These are phyloP conservation scores for Leptodactylus fuscus DNA, from an alignment of 2,113 vertebrate genomes.

Conservation along the genomic window DNA sequence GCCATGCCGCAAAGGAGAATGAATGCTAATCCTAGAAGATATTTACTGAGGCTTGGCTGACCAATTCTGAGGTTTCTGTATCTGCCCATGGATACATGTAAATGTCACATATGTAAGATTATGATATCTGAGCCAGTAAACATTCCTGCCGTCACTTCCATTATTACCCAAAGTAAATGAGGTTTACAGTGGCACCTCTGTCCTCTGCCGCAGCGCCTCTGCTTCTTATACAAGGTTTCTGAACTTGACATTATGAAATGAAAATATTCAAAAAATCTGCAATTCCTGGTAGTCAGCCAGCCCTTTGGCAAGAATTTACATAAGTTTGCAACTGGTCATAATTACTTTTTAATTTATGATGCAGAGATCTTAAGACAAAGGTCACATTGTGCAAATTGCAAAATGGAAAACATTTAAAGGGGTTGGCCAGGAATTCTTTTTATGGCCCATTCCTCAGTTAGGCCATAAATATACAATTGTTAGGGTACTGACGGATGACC, in stretches of 20 bases:
- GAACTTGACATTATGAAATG: background rate
- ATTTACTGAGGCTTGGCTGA: conserved; percentile 51
- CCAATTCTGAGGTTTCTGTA: conserved; percentile 27
- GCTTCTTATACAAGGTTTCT: conserved; percentile 59
- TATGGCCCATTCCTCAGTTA: too few species aligned
- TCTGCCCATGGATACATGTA: conserved; percentile 62
- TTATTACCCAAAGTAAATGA: conserved; percentile 71
- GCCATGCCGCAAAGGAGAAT: conserved; percentile 63
- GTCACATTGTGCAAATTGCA: background rate
- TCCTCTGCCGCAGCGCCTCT: conserved; percentile 56
- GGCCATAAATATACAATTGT: too few species aligned
- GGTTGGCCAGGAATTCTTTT: too few species aligned
- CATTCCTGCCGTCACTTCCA: conserved; percentile 74
- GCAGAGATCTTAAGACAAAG: background rate
- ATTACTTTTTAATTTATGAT: background rate
- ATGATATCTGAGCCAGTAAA: conserved; percentile 79
- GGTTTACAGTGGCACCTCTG: conserved; percentile 62
- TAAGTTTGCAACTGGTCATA: background rate
- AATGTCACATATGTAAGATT: conserved; percentile 77
- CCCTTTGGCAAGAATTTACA: background rate
- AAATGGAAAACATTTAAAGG: background rate
- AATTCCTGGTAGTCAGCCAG: background rate
- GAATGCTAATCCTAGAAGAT: conserved; percentile 62
- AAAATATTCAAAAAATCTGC: background rate
- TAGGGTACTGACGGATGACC: too few species aligned